phyloP scores from a whole-genome alignment of 2,113 vertebrate genomes.

The Ochotona curzoniae region DNA sequence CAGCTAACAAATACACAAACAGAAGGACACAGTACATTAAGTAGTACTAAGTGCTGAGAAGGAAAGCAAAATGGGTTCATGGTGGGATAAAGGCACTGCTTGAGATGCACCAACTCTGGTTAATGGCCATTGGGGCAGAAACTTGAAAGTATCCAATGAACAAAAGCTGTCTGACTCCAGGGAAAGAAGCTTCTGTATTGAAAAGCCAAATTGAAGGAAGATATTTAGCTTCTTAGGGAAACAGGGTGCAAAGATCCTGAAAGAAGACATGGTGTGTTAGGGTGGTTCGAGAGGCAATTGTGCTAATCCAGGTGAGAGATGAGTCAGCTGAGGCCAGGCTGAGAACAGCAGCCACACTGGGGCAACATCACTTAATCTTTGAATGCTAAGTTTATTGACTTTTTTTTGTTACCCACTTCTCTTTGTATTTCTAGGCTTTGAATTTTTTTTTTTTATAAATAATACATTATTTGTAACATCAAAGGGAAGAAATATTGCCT shows the following conservation, averaged over 20 bases:
- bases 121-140: background rate
- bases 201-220: background rate
- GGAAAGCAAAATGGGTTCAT: background rate
- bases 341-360: accelerated
- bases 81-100: background rate
- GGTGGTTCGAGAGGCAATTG: background rate
- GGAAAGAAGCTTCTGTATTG: background rate
- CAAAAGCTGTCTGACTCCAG: background rate
- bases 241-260: accelerated
- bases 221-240: background rate
- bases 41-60: background rate
- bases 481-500: background rate
- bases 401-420: background rate
- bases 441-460: background rate
- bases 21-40: background rate
- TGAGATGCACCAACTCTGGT: background rate
- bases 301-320: too few species aligned
- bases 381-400: background rate
- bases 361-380: background rate
- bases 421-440: background rate
- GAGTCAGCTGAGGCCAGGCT: too few species aligned
- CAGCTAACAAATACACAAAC: background rate
- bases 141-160: background rate
- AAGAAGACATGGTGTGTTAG: background rate
- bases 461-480: background rate